Base-by-base conservation (phyloP, 53 echinoderm and acorn worm genomes). In the Luidia sarsii region DNA sequence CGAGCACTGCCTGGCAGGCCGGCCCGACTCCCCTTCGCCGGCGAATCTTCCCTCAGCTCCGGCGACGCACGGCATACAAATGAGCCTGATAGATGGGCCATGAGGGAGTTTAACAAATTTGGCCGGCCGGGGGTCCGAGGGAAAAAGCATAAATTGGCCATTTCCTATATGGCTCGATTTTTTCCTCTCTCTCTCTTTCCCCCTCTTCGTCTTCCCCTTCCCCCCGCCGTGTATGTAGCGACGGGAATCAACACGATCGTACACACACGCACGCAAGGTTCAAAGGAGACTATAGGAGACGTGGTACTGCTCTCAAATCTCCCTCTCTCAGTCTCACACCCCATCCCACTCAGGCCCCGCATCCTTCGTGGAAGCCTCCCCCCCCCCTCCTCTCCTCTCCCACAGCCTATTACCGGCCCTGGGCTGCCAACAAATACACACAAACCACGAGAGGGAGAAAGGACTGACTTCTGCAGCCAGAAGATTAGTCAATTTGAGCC, bases 401-500 rank as follows among this genome's bases (percentile, higher is more conserved):
- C n/a, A n/a, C n/a, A n/a, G 69, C 48, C 46, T 6, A 27, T 27
- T 27, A 4, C 37, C 50, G 33, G 50, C 27, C 52, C 46, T 18
- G 50, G 51, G 51, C 27, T 70, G 70, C 63, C 29, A 72, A 37
- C n/a, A n/a, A n/a, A n/a, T n/a, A n/a, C n/a, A n/a, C n/a, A n/a
- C n/a, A n/a, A n/a, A n/a, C n/a, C n/a, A n/a, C n/a, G n/a, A n/a
- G n/a, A n/a, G n/a, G n/a, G n/a, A n/a, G 51, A 73, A 63, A 65
- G 84, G 48, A 29, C 70, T 57, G 48, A n/a, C 71, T 70, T 84
- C 72, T 73, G 64, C 59, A 39, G 62, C 2, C 55, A 61, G 37
- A n/a, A 64, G 72, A 84, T 84, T 84, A 84, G 73, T 73, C 84
- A 84, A 84, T 83, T 83, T 83, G 70, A 83, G 70, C 71, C 43